Base-by-base conservation (phyloP, 2,113 vertebrate species). In the Ptilonorhynchus violaceus region DNA sequence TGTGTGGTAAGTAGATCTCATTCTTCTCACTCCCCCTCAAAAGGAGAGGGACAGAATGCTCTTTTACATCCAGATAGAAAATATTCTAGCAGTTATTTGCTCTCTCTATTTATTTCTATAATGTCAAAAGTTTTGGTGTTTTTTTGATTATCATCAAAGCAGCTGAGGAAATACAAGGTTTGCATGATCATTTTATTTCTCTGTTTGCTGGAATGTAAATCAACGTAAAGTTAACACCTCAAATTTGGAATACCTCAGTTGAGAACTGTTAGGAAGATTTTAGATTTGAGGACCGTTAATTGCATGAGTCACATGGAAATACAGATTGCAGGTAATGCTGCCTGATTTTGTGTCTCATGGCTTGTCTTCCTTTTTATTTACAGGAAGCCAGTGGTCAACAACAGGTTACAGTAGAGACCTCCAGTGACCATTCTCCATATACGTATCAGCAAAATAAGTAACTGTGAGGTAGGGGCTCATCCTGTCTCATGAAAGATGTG, bases 381-480 rank as follows among this genome's bases (percentile, higher is more conserved):
- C 97, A 99, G 99, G 99, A 99, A 95, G 99, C 99, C 82, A 99
- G 98, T 96, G 98, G 98, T 95, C 99, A 99, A 89, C 98, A 99
- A 58, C 99, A 99, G 96, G 98, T 98, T 97, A 96, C 98, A 88
- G 98, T 99, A 96, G 99, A 99, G 93, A 98, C 99, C 22, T 98
- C 99, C 92, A 98, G 97, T 96, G 99, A 99, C 96, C 99, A 99
- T 98, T 99, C 99, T 97, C 99, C 99, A 28, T 99, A 99, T 86
- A 98, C 99, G 49, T 99, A 99, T 98, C 99, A 99, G 98, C 99
- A 99, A 98, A 98, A 98, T 98, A 99, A 99, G 98, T 99, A 99
- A 99, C 97, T 97, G 97, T 97, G 98, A 99, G 99, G 98, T 99
- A 98, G 93, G 98, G 89, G 62, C 64, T 90, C 35, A 37, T 85